Evolutionary conservation across 2,113 vertebrate species (phyloP).

Genomic region (Corvus cornix): DNA sequence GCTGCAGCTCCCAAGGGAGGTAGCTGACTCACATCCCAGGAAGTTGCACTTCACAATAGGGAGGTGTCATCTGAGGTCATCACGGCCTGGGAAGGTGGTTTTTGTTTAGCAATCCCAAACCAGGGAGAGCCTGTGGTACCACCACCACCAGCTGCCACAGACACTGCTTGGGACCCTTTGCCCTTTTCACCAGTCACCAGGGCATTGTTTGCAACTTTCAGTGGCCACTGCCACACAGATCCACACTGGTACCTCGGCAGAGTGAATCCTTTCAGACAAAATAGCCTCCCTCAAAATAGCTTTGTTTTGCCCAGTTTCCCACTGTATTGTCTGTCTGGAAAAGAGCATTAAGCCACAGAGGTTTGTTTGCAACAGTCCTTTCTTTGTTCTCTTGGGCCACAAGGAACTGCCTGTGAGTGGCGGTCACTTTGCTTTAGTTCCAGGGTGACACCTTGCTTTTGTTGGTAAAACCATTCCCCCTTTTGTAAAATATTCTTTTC

Average conservation of each 20-base stretch:
- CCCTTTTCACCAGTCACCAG: fast-evolving
- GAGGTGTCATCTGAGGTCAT: background rate
- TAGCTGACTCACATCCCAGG: fast-evolving
- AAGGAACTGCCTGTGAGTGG: background rate
- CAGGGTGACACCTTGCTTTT: background rate
- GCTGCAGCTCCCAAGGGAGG: fast-evolving
- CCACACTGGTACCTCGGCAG: fast-evolving
- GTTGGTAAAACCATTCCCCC: background rate
- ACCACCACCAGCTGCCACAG: background rate
- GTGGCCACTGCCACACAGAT: too few relatives aligned
- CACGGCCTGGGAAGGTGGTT: fast-evolving
- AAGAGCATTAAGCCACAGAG: background rate
- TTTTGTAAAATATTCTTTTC: background rate
- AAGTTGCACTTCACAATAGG: too few relatives aligned
- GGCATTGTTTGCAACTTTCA: background rate
- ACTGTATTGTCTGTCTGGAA: background rate
- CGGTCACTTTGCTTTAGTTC: background rate
- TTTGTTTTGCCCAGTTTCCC: background rate
- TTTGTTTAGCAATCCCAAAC: background rate
- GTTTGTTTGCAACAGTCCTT: background rate
- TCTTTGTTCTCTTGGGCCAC: background rate
- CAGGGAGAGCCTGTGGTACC: background rate
- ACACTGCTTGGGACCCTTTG: too few relatives aligned
- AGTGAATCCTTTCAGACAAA: background rate
- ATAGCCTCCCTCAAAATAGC: background rate